These are phyloP conservation scores for Caradrina clavipalpis DNA, from an alignment of 2,888 invertebrate species.

Conservation along the genomic window DNA sequence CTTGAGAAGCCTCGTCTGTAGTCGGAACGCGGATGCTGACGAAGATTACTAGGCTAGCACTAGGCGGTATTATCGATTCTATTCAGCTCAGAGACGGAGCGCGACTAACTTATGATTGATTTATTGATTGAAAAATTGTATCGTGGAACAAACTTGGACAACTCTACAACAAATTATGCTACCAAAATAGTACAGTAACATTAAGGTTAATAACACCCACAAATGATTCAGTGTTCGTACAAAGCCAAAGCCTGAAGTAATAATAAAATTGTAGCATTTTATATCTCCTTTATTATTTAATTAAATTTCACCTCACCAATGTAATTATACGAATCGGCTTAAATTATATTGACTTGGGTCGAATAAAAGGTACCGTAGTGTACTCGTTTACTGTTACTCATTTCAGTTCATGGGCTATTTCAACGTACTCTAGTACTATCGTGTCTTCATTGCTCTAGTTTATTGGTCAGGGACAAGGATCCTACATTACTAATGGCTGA, in stretches of 20 bases:
- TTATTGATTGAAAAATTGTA: conserved; percentile 31
- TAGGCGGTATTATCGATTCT: conserved; percentile 27
- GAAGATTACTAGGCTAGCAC: conserved; percentile 31
- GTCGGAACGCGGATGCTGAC: conserved; percentile 52
- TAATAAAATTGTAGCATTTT: conserved; percentile 36
- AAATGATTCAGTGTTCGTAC: conserved; percentile 19
- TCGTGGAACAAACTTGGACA: conserved; percentile 19
- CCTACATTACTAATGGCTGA: conserved; percentile 58
- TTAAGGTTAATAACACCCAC: conserved; percentile 5
- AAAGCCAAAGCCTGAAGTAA: conserved; percentile 8
- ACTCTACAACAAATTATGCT: conserved; percentile 14
- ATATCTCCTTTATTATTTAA: conserved; percentile 49
- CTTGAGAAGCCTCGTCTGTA: conserved; percentile 55
- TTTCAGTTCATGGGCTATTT: conserved; percentile 59
- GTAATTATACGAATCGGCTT: conserved; percentile 62
- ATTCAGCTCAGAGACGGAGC: conserved; percentile 35
- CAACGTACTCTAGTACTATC: conserved; percentile 31
- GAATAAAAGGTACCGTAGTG: conserved; percentile 53
- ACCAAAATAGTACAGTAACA: conserved; percentile 2
- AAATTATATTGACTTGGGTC: conserved; percentile 59
- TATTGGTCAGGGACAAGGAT: conserved; percentile 50
- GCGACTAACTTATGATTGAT: conserved; percentile 43
- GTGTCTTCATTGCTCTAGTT: conserved; percentile 57
- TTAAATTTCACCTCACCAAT: conserved; percentile 56
- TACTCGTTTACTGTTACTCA: conserved; percentile 58